Evolutionary conservation across 37 sponge, comb jelly and placozoan genomes (phyloP).

Genomic region (Agelas oroides): DNA sequence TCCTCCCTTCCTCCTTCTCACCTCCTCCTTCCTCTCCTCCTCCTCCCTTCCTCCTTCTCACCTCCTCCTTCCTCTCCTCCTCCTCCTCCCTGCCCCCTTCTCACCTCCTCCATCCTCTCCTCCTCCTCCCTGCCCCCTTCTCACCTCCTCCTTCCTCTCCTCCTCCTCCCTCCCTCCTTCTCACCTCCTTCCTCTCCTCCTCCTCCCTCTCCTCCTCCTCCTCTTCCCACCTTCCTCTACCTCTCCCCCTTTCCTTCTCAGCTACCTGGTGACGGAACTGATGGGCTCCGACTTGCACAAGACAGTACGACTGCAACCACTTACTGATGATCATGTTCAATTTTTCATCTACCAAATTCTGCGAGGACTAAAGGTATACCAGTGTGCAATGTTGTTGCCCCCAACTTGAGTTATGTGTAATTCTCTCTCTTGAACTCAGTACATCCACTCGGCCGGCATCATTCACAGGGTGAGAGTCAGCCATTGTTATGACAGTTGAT

Average conservation of each 20-base stretch:
- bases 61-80: too few species aligned
- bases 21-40: too few species aligned
- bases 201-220: too few species aligned
- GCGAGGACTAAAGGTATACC: conserved; percentile 82
- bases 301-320: conserved; percentile 80
- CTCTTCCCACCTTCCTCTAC: too few species aligned
- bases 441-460: conserved; percentile 52
- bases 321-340: conserved; percentile 93
- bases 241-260: not conserved
- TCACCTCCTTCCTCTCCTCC: too few species aligned
- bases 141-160: too few species aligned
- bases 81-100: too few species aligned
- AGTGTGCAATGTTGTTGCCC: not conserved
- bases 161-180: too few species aligned
- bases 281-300: conserved; percentile 96
- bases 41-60: conserved; percentile 9
- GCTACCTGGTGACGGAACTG: conserved; percentile 91
- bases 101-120: too few species aligned
- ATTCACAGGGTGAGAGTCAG: conserved; percentile 33
- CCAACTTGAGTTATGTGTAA: not conserved
- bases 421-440: not conserved
- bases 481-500: too few species aligned
- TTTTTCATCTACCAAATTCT: conserved; percentile 92
- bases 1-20: too few species aligned
- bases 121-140: too few species aligned